Base-by-base conservation (phyloP, 2,888 invertebrate species). In the Dicyrtoma fusca region DNA sequence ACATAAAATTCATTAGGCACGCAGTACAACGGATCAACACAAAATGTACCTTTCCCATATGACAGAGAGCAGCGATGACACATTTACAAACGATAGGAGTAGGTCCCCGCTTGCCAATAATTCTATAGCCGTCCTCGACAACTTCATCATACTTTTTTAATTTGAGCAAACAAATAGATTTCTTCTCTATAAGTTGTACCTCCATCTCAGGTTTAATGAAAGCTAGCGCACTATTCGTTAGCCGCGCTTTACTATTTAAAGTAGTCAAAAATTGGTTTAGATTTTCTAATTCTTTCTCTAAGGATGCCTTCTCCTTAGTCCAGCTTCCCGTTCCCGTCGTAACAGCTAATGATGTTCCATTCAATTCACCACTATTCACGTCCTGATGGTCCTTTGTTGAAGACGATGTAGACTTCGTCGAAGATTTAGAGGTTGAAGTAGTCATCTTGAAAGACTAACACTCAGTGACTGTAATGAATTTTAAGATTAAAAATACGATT, bases 1-100 rank as follows among this genome's bases (percentile, higher is more conserved):
- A n/a, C n/a, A n/a, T n/a, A n/a, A n/a, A n/a, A n/a, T n/a, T n/a
- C n/a, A n/a, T n/a, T n/a, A n/a, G n/a, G 13, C 45, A 45, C 45
- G 45, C 13, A n/a, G 45, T 13, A 45, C 45, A 47, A 10, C 10
- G 13, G n/a, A n/a, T n/a, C n/a, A n/a, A n/a, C n/a, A n/a, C n/a
- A n/a, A n/a, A n/a, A n/a, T n/a, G n/a, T 72, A 79, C 79, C 74
- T 76, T 75, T 42, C 76, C 77, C 34, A 76, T 25, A 53, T 76
- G 55, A 61, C 76, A 77, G 1, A 79, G 69, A 4, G 76, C 77
- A 6, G 77, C 73, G 42, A 79, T 70, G 59, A 79, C 71, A 69
- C 77, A 76, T 69, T 79, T 79, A 62, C 74, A 79, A 47, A 76
- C 71, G 1, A 72, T 57, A 23, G 69, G 61, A 61, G 73, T 76